These are phyloP conservation scores for Adrianichthys oophorus DNA, from an alignment of 2,797 vertebrate genomes.

Conservation along the genomic window DNA sequence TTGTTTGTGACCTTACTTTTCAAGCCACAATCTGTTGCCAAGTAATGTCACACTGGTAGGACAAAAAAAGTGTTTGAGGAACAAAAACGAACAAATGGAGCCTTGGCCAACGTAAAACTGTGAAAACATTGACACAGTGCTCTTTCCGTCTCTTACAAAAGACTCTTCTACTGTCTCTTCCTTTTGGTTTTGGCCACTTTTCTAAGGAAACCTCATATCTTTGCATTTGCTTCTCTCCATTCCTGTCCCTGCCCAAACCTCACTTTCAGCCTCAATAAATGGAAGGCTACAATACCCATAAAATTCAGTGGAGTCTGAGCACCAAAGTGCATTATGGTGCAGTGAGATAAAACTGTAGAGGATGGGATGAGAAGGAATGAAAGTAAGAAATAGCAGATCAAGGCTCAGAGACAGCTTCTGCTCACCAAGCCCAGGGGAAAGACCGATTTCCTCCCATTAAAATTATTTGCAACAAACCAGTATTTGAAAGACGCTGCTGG, in stretches of 20 bases:
- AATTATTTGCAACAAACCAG: conserved; percentile 65
- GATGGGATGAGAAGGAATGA: conserved; percentile 36
- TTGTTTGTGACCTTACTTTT: conserved; percentile 9
- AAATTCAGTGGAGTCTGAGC: conserved; percentile 34
- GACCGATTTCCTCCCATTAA: conserved; percentile 74
- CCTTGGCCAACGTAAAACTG: too few species aligned
- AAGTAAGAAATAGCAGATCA: conserved; percentile 28
- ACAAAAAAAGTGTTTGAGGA: too few species aligned
- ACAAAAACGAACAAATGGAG: too few species aligned
- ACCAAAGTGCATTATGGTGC: conserved; percentile 49
- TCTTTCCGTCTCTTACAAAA: too few species aligned
- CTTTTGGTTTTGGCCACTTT: conserved; percentile 21
- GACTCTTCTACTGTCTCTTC: not conserved
- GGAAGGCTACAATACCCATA: conserved; percentile 33
- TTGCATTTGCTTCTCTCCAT: conserved; percentile 34
- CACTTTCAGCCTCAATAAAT: conserved; percentile 54
- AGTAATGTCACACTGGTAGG: not conserved
- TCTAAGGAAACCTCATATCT: conserved; percentile 41
- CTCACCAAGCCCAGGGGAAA: conserved; percentile 57
- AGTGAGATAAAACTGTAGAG: conserved; percentile 28
- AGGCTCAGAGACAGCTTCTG: conserved; percentile 36
- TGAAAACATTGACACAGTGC: too few species aligned
- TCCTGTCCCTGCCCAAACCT: conserved; percentile 7
- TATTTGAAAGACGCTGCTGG: conserved; percentile 60
- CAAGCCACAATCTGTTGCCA: not conserved